Evolutionary conservation across 2,113 vertebrate species (phyloP).

Genomic region (Eubucco bourcierii): DNA sequence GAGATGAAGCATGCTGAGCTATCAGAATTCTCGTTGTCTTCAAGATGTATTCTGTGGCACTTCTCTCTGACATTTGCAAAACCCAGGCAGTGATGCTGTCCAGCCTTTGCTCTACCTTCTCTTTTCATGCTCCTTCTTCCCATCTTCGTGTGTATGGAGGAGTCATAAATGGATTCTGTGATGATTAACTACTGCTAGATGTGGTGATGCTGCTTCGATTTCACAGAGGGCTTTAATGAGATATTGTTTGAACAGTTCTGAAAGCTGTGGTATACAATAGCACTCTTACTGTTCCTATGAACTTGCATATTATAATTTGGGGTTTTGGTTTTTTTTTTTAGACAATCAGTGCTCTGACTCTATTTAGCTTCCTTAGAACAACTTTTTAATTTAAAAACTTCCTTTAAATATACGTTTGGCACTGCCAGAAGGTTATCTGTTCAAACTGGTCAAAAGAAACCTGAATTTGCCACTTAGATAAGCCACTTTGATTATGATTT

Average conservation of each 20-base stretch:
- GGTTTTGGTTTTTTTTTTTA: too few relatives aligned
- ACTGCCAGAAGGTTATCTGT: not conserved
- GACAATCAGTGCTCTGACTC: not conserved
- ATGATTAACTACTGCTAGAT: not conserved
- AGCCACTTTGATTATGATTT: fast-evolving
- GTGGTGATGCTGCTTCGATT: not conserved
- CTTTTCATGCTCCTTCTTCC: not conserved
- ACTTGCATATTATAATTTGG: not conserved
- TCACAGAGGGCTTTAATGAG: not conserved
- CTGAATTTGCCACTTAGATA: not conserved
- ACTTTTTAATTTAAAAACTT: not conserved
- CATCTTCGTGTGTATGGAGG: not conserved
- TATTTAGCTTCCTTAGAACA: not conserved
- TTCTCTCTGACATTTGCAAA: too few relatives aligned
- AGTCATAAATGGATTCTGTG: not conserved
- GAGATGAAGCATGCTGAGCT: not conserved
- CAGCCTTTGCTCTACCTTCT: not conserved
- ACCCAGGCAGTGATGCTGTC: not conserved
- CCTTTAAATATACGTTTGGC: not conserved
- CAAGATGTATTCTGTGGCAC: not conserved
- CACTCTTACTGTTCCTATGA: not conserved
- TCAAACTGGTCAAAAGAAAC: not conserved
- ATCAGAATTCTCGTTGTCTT: not conserved
- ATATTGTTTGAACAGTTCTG: not conserved
- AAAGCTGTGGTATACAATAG: not conserved